These are phyloP conservation scores for Pristionchus fissidentatus DNA, from an alignment of 2,888 invertebrate genomes.

Conservation along the genomic window DNA sequence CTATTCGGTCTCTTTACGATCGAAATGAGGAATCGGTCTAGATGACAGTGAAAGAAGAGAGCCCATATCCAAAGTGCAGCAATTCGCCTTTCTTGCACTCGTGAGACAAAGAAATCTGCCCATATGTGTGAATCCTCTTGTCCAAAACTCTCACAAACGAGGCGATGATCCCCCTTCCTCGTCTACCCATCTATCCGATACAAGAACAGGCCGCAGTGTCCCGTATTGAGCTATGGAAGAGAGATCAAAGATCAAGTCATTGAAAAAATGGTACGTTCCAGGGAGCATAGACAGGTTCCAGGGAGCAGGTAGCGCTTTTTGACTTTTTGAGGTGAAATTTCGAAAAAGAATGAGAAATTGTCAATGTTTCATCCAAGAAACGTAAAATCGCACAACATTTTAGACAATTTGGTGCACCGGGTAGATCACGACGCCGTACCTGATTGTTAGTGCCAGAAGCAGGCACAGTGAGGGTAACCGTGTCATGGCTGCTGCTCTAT, in stretches of 20 bases:
- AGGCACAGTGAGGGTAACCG: conserved; percentile 11
- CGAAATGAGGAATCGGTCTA: conserved; percentile 15
- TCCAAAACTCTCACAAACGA: conserved; percentile 2
- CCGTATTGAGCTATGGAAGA: too few relatives aligned
- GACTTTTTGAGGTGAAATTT: too few relatives aligned
- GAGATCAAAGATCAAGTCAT: conserved; percentile 35
- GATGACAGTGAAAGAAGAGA: conserved; percentile 20
- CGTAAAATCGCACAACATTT: too few relatives aligned
- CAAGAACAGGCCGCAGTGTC: background rate
- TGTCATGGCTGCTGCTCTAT: conserved; percentile 6
- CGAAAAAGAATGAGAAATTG: too few relatives aligned
- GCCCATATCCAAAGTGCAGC: background rate
- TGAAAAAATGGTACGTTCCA: too few relatives aligned
- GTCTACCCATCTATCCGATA: conserved; percentile 14
- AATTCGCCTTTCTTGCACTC: background rate
- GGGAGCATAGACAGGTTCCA: too few relatives aligned
- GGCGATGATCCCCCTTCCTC: background rate
- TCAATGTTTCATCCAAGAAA: too few relatives aligned
- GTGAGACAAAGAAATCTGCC: conserved; percentile 14
- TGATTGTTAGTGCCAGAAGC: background rate
- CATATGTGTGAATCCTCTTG: conserved; percentile 37
- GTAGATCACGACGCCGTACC: background rate
- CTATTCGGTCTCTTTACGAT: background rate
- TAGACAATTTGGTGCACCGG: too few relatives aligned
- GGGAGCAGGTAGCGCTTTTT: too few relatives aligned